These are phyloP conservation scores for Myrmecophaga tridactyla DNA, from an alignment of 2,113 vertebrate species.

Conservation along the genomic window DNA sequence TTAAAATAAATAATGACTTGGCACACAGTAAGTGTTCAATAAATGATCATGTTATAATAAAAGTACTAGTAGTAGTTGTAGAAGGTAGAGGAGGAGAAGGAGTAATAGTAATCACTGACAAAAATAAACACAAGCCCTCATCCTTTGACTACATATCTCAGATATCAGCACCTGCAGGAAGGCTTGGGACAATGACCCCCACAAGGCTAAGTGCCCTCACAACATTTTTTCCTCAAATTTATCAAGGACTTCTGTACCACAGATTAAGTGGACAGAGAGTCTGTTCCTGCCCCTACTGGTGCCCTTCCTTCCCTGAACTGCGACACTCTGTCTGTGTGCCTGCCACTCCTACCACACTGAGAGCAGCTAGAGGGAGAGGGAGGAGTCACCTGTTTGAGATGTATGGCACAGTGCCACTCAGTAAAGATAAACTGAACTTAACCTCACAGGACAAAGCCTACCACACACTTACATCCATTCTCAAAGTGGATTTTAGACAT, in stretches of 20 bases:
- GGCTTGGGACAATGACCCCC: background rate
- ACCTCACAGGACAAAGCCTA: conserved; percentile 32
- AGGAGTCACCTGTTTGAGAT: background rate
- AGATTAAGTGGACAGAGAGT: background rate
- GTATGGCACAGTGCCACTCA: background rate
- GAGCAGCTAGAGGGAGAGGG: background rate
- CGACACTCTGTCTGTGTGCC: background rate
- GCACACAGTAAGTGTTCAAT: background rate
- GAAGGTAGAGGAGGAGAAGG: background rate
- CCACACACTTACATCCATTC: conserved; percentile 24
- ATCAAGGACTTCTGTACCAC: background rate
- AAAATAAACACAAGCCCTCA: background rate
- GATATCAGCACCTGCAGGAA: background rate
- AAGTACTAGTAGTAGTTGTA: background rate
- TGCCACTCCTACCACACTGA: background rate
- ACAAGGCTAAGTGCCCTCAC: background rate
- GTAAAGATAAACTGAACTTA: conserved; percentile 23
- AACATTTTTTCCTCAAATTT: conserved; percentile 1
- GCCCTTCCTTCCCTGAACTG: background rate
- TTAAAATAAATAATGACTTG: background rate
- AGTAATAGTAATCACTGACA: background rate
- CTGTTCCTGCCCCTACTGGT: background rate
- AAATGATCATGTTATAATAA: conserved; percentile 1
- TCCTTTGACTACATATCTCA: background rate
- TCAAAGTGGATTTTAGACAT: conserved; percentile 46